Base-by-base conservation (phyloP, 2,113 vertebrate species). In the Peromyscus leucopus region DNA sequence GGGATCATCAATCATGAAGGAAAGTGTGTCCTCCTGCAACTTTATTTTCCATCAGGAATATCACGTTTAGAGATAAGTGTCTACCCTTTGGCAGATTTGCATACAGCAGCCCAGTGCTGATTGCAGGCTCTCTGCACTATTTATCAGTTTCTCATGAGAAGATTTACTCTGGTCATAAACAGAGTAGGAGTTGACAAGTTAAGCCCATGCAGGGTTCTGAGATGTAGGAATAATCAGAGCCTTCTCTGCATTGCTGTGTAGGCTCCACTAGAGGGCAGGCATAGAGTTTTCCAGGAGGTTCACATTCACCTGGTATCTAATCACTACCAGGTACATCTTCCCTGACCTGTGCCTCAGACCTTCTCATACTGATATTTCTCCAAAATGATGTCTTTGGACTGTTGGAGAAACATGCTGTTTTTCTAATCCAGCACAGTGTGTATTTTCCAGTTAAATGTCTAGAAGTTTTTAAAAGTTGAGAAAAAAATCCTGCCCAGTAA, bases 41-140 rank as follows among this genome's bases (percentile, higher is more conserved):
- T 48, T 59, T 11, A 11, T 26, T 5, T n/a, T 13, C 31, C 10
- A 24, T 8, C 21, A 26, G 21, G 2, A 16, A 83, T 6, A 26
- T 83, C 1, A 39, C 2, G 3, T 61, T n/a, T 39, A 39, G 22
- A 83, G 5, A 24, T 4, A 83, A 24, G 12, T 15, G 61, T 39
- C 19, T 4, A 24, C 0, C 3, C 22, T 39, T 16, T 12, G 1
- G 22, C 10, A 61, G 0, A 24, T 36, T 12, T 22, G 11, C 2
- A 82, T 8, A n/a, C n/a, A 22, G 33, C 1, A 3, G 33, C 22
- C 19, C 11, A 22, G 24, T 39, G 51, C 2, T 61, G 36, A 9
- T 3, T 26, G 1, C 80, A 42, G 12, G 22, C 6, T 84, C 36
- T 84, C 55, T 42, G 2, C 2, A 22, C 0, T 36, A 19, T 36